Evolutionary conservation across 2,797 vertebrate species (phyloP).

Genomic region (Knipowitschia caucasica): DNA sequence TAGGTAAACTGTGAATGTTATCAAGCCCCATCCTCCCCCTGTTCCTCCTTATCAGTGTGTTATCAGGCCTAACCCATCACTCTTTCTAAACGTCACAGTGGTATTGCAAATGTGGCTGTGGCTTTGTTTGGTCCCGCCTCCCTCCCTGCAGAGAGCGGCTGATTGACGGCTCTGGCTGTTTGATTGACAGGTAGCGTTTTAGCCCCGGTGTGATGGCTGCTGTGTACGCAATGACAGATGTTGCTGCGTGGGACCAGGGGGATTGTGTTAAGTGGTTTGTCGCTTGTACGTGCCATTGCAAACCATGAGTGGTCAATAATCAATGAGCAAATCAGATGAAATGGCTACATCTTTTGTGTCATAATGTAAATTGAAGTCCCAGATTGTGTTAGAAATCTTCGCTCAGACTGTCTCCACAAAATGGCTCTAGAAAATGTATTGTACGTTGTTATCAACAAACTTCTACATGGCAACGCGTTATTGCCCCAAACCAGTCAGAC

Average conservation of each 20-base stretch:
- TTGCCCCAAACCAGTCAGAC: too few species aligned
- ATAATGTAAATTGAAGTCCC: too few species aligned
- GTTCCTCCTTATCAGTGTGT: conserved; percentile 72
- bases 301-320: neutral
- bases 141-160: conserved; percentile 66
- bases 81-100: conserved; percentile 62
- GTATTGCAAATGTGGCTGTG: conserved; percentile 75
- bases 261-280: conserved; percentile 28
- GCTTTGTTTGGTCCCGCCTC: conserved; percentile 76
- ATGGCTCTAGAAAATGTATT: too few species aligned
- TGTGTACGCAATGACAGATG: conserved; percentile 62
- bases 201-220: conserved; percentile 50
- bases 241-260: conserved; percentile 20
- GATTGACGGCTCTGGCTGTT: conserved; percentile 78
- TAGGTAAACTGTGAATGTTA: conserved; percentile 76
- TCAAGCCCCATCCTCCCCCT: conserved; percentile 74
- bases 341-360: neutral
- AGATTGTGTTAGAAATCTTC: neutral
- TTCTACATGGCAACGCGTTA: too few species aligned
- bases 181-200: conserved; percentile 77
- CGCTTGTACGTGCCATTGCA: neutral
- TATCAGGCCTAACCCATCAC: conserved; percentile 80
- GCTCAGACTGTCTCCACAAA: too few species aligned
- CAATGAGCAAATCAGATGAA: neutral
- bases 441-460: too few species aligned